These are phyloP conservation scores for Muntiacus reevesi DNA, from an alignment of 2,113 vertebrate species.

Conservation along the genomic window DNA sequence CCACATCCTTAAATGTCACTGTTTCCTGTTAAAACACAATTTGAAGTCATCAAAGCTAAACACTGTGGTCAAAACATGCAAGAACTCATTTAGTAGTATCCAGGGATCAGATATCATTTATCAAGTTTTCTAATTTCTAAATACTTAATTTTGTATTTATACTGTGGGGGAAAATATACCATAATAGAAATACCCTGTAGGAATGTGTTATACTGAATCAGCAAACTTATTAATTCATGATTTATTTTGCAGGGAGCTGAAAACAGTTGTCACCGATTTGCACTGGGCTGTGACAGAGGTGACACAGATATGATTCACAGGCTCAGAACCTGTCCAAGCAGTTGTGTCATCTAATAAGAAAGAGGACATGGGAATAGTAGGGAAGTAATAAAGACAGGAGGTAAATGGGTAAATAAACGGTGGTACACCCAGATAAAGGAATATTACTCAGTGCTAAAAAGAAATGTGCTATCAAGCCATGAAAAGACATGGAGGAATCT, in stretches of 20 bases:
- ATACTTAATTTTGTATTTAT: neutral
- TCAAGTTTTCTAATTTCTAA: neutral
- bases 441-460: neutral
- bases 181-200: neutral
- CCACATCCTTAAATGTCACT: slow-evolving; percentile 67
- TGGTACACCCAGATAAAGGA: neutral
- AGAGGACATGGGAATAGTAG: neutral
- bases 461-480: neutral
- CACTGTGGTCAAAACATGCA: neutral
- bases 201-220: neutral
- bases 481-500: neutral
- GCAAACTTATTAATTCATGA: neutral
- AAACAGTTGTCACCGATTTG: neutral
- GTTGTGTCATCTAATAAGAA: neutral
- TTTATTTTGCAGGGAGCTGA: neutral
- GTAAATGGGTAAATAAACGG: neutral
- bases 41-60: neutral
- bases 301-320: neutral
- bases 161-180: neutral
- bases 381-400: neutral
- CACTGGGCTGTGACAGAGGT: neutral
- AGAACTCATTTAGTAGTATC: neutral
- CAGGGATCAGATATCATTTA: neutral
- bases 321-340: neutral
- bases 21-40: slow-evolving; percentile 48